Base-by-base conservation (phyloP, 2,797 vertebrate species). In the Eutrigla gurnardus region DNA sequence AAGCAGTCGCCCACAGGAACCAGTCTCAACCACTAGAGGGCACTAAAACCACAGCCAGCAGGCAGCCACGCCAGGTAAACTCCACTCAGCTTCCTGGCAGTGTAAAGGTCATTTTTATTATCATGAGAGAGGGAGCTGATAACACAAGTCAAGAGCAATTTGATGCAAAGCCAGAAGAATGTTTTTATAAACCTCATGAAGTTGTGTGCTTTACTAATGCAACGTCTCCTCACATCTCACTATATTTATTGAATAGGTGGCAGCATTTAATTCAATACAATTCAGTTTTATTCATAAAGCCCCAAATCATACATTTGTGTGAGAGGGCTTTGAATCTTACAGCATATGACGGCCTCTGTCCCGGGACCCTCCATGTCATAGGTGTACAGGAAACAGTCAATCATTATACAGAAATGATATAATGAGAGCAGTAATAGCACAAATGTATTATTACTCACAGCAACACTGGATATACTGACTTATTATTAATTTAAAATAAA, bases 1-100 rank as follows among this genome's bases (percentile, higher is more conserved):
- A 85, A 15, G n/a, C 86, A 36, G 58, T 77, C 5, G 25, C 62
- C 17, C 42, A 42, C 18, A 86, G 76, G 65, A 75, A 81, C 45
- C 83, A 74, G 52, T 4, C 47, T 40, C 86, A 61, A 11, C 81
- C 91, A 81, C 73, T 54, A 83, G 90, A 89, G 80, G 86, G 86
- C 62, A 11, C 68, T 45, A 90, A 73, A 77, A 1, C 58, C 73
- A 13, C 82, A 78, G 81, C 7, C 59, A 65, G 67, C 74, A 84
- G 83, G 57, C 82, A 55, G 54, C 71, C 63, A 0, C 81, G 68
- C 5, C 89, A 92, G 91, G 92, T 93, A 87, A 85, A 69, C 37
- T 15, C 46, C 45, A 0, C 25, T 25, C 43, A 63, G 57, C 46
- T 73, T 73, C 61, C 81, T 49, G 62, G n/a, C 32, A 14, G 66